Evolutionary conservation across 1,140 invertebrate genomes (phyloP), one percentile per base, ranked within the genome.

Genomic region (Pogonomyrmex barbatus): DNA sequence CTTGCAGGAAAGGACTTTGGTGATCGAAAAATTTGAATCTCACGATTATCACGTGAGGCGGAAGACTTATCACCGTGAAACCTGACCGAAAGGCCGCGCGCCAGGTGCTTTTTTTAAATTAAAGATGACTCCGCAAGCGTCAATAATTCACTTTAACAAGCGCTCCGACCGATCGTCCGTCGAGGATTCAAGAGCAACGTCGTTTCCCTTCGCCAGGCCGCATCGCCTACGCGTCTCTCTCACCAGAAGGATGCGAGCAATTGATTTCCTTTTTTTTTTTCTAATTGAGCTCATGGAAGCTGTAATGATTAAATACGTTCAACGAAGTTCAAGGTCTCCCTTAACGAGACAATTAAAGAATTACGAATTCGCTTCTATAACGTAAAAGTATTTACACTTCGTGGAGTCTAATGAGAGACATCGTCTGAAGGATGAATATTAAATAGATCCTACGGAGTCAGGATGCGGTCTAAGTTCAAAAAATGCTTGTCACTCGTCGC

Each of bases 131-230:
- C 9, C 67, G 30, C 5, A 24, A 45, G 50, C 60, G 36, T 62
- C 79, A 47, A 60, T 76, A 75, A 60, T 83, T 76, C 70, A 60
- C 70, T 83, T 83, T 83, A 83, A 83, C 67, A 33, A 83, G 56
- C 68, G 58, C 17, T 47, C 0, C 70, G 30, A 42, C 8, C 63
- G 47, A 56, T 68, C 42, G 30, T 33, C 75, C 42, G 24, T 33
- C 9, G n/a, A 30, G 58, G 33, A 24, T 39, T 77, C 9, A 6
- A 63, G 24, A 36, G 60, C 24, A 3, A 12, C 30, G 14, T 63
- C 14, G 24, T 42, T 12, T 1, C 73, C 24, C 14, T 60, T 6
- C 24, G 14, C 14, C 54, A 17, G 10, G 24, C 3, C 45, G 45
- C 17, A 8, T 65, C 60, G 60, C 60, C 45, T 56, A 78, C 58